These are phyloP conservation scores for Thalassoma bifasciatum DNA, from an alignment of 2,113 vertebrate species.

Conservation along the genomic window DNA sequence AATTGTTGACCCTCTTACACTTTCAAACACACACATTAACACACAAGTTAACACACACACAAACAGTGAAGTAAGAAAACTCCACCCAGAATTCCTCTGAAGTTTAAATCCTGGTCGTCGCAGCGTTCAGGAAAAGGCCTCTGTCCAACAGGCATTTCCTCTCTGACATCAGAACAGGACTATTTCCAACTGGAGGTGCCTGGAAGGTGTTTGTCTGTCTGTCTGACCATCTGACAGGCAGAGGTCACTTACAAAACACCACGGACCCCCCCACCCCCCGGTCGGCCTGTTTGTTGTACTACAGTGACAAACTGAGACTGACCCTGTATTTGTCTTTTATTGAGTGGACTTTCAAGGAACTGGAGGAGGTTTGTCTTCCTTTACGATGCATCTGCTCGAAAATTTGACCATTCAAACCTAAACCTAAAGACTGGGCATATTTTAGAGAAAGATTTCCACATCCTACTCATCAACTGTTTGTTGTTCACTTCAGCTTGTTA, in stretches of 20 bases:
- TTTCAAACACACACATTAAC: neutral
- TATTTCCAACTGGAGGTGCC: slow-evolving; percentile 70
- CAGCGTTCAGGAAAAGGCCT: slow-evolving; percentile 68
- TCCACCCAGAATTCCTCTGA: slow-evolving; percentile 72
- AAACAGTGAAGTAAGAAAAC: slow-evolving; percentile 59
- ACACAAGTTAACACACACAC: slow-evolving; percentile 32
- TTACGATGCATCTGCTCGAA: no score
- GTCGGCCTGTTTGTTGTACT: slow-evolving; percentile 1
- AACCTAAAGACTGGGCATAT: no score
- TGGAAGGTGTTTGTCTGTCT: slow-evolving; percentile 1
- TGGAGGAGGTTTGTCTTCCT: no score
- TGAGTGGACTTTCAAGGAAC: no score
- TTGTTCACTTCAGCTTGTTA: no score
- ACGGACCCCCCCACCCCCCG: slow-evolving; percentile 1
- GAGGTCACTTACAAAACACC: slow-evolving; percentile 37
- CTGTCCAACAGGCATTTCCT: slow-evolving; percentile 80
- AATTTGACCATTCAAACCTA: no score
- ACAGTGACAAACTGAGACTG: neutral
- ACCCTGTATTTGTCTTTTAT: no score
- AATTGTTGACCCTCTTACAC: slow-evolving; percentile 17
- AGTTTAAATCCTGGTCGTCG: slow-evolving; percentile 54
- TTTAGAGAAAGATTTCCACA: no score
- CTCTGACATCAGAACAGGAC: slow-evolving; percentile 70
- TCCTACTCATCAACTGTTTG: no score
- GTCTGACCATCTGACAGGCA: slow-evolving; percentile 30